Base-by-base conservation (phyloP, 2,888 invertebrate species). In the Petrolisthes manimaculis region DNA sequence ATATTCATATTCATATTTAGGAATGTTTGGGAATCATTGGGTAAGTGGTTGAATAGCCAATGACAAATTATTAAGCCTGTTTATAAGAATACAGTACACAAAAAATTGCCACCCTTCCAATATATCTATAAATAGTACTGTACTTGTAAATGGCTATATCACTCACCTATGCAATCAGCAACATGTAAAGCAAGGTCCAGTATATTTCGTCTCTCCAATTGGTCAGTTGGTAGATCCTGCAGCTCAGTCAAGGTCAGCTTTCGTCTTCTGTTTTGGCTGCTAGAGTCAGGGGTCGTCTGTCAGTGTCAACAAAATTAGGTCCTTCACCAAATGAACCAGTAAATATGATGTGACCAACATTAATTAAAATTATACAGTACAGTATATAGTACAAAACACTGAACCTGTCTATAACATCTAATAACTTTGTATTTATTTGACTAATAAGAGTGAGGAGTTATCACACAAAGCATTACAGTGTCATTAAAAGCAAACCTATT, bases 161-260 rank as follows among this genome's bases (percentile, higher is more conserved):
- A 61, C 61, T 61, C 61, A 61, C 61, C 18, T 61, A 61, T 61
- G 61, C 61, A 9, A 9, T 61, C 9, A 12, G 61, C 61, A 61
- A 18, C 61, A 6, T n/a, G 71, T 21, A n/a, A 6, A 6, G 71
- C 71, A 1, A 71, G 71, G 71, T 14, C 21, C 14, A 71, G 6
- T n/a, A 71, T 71, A n/a, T 71, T 21, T 21, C 71, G 71, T 71
- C 71, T 14, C 21, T 71, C 71, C 71, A 71, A n/a, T 21, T 71
- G 71, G 18, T 21, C 71, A n/a, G n/a, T 14, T 21, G 14, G 6
- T 6, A 71, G n/a, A 21, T 71, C 21, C 12, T 71, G 6, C n/a
- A 71, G 71, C 71, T 71, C 71, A n/a, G 71, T n/a, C 71, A 71
- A 6, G 18, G 71, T 71, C 71, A 71, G 21, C n/a, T 12, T n/a